Evolutionary conservation across 92 coral and sea anemone genomes (phyloP), one percentile per base, ranked within the genome.

Genomic region (Diadumene lineata): DNA sequence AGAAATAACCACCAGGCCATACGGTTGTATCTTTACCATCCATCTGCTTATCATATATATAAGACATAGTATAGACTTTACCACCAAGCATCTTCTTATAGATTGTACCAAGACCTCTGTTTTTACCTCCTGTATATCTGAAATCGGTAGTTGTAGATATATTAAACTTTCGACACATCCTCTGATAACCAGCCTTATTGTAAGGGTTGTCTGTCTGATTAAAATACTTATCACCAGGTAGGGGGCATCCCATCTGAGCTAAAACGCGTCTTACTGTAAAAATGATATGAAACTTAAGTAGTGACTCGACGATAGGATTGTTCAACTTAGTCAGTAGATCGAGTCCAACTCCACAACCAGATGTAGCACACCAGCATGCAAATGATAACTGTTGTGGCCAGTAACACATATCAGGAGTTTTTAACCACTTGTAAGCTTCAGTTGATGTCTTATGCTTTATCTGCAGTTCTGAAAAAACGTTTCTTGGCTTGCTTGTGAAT

Each of bases 371-470:
- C 81, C 81, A 81, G 18, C 76, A 27, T 0, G 87, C 87, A 38
- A 86, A 81, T 30, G 76, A 63, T 0, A 86, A 78, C 33, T 66
- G 81, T 67, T 86, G 90, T 7, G 87, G 78, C 84, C 84, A 86
- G 51, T 76, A 86, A 0, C n/a, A 46, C 64, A 60, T 66, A 67
- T 65, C 25, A 0, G 91, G 87, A 17, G 66, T 78, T 7, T 46
- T n/a, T 0, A 86, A 79, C 83, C 86, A 77, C 4, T 22, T 8
- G 13, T 55, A 57, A 0, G 80, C 28, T 51, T 81, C 86, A 11
- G 28, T 48, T 0, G 79, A 46, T 0, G 68, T 0, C 9, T 29
- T 62, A 31, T 62, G 70, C 1, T 27, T 58, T 0, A 79, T 17
- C 30, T 27, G 38, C 7, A 67, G 32, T 25, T 56, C 63, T 1